Base-by-base conservation (phyloP, 2,888 invertebrate species). In the Aporophyla lueneburgensis region DNA sequence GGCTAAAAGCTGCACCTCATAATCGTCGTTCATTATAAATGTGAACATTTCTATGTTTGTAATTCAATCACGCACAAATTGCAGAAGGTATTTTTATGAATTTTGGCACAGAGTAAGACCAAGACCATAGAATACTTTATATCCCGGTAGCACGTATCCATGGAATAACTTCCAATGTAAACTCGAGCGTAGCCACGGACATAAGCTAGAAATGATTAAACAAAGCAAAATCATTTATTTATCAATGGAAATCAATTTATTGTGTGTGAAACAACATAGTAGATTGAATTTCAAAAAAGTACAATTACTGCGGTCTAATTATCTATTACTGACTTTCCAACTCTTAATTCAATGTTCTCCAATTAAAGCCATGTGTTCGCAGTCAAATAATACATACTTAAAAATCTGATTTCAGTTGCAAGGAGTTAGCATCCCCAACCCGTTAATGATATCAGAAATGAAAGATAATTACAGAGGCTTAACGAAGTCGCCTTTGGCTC, bases 361-460 rank as follows among this genome's bases (percentile, higher is more conserved):
- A 43, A 2, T 43, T 53, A 6, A 21, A 27, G 16, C 16, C 4
- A 54, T 5, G 24, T 40, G 10, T 46, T 16, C 12, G 16, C n/a
- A 67, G 16, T 74, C 19, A 46, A 56, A 4, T 46, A 54, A 27
- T 40, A 12, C 1, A 46, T 12, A 46, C 10, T 46, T 16, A 46
- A 1, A 10, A 46, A 71, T 72, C 10, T 70, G 9, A 19, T 72
- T 93, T 74, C 90, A 96, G 96, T 79, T 96, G 33, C 94, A 94
- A 94, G 86, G 89, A 3, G 90, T 93, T 74, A 91, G 76, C 66
- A 94, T 96, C 49, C 87, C 81, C 0, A 93, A 96, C 68, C 95
- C 95, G 0, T 78, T 58, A 9, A 87, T 93, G 76, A 68, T 96
- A 74, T 96, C 96, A 0, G 96, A 96, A 87, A 96, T 94, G 96